These are phyloP conservation scores for Drosophila limbata DNA, from an alignment of 2,888 invertebrate genomes.

Conservation along the genomic window DNA sequence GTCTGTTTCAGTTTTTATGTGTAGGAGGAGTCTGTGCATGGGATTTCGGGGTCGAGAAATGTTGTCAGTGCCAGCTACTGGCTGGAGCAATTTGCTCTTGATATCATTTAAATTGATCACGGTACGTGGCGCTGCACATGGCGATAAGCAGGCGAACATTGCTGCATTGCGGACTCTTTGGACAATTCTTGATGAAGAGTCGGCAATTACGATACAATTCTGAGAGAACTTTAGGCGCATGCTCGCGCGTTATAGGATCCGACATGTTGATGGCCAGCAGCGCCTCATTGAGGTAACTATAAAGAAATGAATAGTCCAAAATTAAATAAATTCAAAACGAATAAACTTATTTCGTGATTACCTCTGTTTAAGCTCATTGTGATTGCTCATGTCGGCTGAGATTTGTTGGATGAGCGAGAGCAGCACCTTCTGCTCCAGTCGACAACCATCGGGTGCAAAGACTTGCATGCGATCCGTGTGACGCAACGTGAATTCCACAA, in stretches of 20 bases:
- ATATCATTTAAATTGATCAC: conserved; percentile 82
- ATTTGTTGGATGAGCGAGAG: conserved; percentile 97
- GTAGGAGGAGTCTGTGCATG: conserved; percentile 26
- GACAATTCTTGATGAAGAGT: conserved; percentile 89
- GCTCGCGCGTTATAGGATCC: conserved; percentile 92
- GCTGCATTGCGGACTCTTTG: conserved; percentile 88
- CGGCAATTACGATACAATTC: conserved; percentile 91
- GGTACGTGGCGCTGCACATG: conserved; percentile 81
- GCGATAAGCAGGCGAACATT: conserved; percentile 84
- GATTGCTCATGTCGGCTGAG: conserved; percentile 93
- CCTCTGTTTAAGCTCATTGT: conserved; percentile 93
- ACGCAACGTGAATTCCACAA: conserved; percentile 95
- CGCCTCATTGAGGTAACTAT: conserved; percentile 94
- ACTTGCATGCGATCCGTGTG: conserved; percentile 92
- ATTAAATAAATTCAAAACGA: neutral
- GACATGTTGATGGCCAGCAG: conserved; percentile 92
- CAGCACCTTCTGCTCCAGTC: conserved; percentile 93
- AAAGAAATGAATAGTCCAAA: neutral
- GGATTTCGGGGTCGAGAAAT: conserved; percentile 5
- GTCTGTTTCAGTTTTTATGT: conserved; percentile 21
- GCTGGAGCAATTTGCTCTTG: conserved; percentile 39
- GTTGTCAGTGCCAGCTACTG: conserved; percentile 60
- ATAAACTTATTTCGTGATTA: conserved; percentile 82
- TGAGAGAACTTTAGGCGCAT: conserved; percentile 91
- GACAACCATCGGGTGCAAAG: conserved; percentile 89